Percentiles rank a stretch among this genome's conserved stretches.
Evolutionary conservation across 2,797 vertebrate genomes (phyloP).

Genomic region (Ceyx erithaca): DNA sequence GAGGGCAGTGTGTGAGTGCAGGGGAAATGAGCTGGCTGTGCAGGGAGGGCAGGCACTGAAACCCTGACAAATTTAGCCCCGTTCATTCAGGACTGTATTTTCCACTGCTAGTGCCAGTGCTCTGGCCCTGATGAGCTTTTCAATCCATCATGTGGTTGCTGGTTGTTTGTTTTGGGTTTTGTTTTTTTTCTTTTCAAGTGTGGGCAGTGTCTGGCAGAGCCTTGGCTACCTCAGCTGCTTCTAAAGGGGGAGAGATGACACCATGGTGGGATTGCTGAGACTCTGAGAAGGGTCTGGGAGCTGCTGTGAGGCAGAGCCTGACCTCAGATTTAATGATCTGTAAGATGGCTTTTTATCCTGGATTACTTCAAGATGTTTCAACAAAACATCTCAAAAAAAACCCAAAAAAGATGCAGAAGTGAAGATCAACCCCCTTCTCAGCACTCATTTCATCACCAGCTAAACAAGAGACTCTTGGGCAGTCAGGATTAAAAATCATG

Average conservation of each 20-base stretch:
- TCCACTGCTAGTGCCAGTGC: constrained; percentile 24
- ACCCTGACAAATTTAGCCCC: background rate
- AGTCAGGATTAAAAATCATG: background rate
- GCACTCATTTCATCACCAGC: background rate
- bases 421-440: background rate
- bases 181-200: background rate
- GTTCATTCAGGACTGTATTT: constrained; percentile 41
- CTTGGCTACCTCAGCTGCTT: background rate
- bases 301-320: background rate
- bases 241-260: background rate
- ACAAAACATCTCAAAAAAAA: background rate
- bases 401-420: background rate
- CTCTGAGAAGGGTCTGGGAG: background rate
- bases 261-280: background rate
- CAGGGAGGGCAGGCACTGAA: background rate
- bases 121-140: background rate
- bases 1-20: background rate
- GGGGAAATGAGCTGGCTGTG: background rate
- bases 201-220: background rate
- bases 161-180: background rate
- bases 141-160: background rate
- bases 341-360: background rate
- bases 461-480: background rate
- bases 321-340: background rate
- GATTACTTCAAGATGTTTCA: background rate